A percentile compares a stretch with the other conserved stretches of the same genome.
phyloP scores from a whole-genome alignment of 1,140 invertebrate genomes.

The Centruroides vittatus region DNA sequence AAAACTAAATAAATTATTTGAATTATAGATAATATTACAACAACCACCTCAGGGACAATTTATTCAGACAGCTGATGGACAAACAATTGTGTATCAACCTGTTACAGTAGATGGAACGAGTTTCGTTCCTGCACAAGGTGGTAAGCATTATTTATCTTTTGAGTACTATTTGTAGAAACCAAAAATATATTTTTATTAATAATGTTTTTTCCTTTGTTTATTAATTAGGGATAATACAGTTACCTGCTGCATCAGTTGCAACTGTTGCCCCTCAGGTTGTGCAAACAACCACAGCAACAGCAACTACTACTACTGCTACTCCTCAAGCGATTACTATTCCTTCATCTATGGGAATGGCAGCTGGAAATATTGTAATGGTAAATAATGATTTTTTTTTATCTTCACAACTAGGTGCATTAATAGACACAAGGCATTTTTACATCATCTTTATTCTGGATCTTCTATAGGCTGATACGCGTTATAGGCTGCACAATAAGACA shows the following conservation, averaged over 20 bases:
- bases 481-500: too few relatives aligned
- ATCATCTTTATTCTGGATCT: too few relatives aligned
- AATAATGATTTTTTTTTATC: too few relatives aligned
- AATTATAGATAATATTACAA: slow-evolving; percentile 28
- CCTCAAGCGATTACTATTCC: slow-evolving; percentile 33
- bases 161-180: neutral
- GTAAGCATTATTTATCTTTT: slow-evolving; percentile 17
- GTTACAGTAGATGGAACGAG: slow-evolving; percentile 39
- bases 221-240: slow-evolving; percentile 17
- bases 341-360: slow-evolving; percentile 20
- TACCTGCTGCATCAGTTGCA: slow-evolving; percentile 24
- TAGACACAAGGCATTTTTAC: too few relatives aligned
- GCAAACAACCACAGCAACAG: slow-evolving; percentile 25
- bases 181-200: slow-evolving; percentile 1
- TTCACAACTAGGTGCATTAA: too few relatives aligned
- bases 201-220: neutral
- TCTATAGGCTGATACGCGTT: too few relatives aligned
- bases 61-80: slow-evolving; percentile 82
- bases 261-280: slow-evolving; percentile 27
- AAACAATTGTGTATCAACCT: slow-evolving; percentile 80
- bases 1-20: slow-evolving; percentile 1
- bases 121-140: slow-evolving; percentile 24
- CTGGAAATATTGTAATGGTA: slow-evolving; percentile 44
- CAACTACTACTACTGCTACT: slow-evolving; percentile 27
- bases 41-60: slow-evolving; percentile 49